Conservation (phyloP, 2,113 vertebrate genomes). For the Rutilus rutilus region DNA sequence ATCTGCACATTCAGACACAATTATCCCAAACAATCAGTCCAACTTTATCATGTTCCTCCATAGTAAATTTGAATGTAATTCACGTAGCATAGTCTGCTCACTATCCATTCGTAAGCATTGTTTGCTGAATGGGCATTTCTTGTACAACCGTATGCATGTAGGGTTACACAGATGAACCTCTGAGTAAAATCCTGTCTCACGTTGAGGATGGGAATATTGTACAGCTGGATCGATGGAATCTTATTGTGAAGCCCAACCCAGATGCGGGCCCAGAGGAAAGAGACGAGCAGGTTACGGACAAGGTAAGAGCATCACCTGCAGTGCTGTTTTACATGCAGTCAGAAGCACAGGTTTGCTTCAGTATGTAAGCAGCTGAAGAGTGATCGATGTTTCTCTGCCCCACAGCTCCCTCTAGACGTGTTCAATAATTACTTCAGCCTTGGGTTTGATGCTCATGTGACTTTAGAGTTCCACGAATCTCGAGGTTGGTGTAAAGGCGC, state of each 20-base stretch:
- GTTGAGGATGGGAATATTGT: slow-evolving; percentile 93
- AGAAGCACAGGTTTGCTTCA: not conserved
- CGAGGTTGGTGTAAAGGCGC: slow-evolving; percentile 78
- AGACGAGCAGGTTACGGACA: slow-evolving; percentile 85
- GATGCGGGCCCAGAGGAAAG: slow-evolving; percentile 78
- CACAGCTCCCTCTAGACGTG: slow-evolving; percentile 89
- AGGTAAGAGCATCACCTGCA: slow-evolving; percentile 71
- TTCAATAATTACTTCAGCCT: slow-evolving; percentile 99
- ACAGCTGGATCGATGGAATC: slow-evolving; percentile 95
- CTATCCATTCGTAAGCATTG: not conserved
- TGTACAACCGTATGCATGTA: slow-evolving; percentile 59
- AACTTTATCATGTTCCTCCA: not conserved
- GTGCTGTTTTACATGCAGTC: slow-evolving; percentile 1
- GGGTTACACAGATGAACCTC: slow-evolving; percentile 95
- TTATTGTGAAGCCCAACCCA: slow-evolving; percentile 81
- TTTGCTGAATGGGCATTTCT: not conserved
- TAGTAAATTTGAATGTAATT: not conserved
- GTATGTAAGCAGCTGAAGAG: not conserved
- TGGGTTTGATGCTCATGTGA: slow-evolving; percentile 94
- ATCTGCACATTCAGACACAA: not conserved
- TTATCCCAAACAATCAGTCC: not conserved
- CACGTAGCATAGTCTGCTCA: not conserved
- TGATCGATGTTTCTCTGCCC: not conserved
- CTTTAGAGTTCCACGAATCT: slow-evolving; percentile 94
- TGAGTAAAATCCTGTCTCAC: slow-evolving; percentile 93